Base-by-base conservation (phyloP, 1,140 invertebrate species). In the Nebria ingens region DNA sequence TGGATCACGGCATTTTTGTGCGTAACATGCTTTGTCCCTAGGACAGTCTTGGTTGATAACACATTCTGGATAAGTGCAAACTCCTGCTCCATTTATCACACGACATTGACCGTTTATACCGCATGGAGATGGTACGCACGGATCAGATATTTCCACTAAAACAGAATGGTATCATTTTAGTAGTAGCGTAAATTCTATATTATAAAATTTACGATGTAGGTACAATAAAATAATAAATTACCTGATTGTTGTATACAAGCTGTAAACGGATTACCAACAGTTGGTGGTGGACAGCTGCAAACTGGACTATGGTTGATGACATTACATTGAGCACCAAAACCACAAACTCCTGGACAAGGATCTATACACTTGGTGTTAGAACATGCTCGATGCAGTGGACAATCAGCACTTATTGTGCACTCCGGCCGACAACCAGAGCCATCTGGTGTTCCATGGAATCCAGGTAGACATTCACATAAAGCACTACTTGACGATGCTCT, bases 41-140 rank as follows among this genome's bases (percentile, higher is more conserved):
- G 87, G 77, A 73, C 91, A 93, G 59, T 91, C 88, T 45, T 85
- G 82, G 64, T 91, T 90, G 22, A 88, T 86, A 9, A 91, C 73
- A 71, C 90, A 92, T 70, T 92, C 89, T 0, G 89, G 86, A 71
- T 93, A 93, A 3, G 77, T 78, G 65, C 90, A 92, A 25, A 78
- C 74, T 1, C 89, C 86, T 3, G 76, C 71, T 19, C 78, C 81
- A 59, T 84, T 82, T 12, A 80, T 72, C 0, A 89, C 82, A 40
- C 80, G 76, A 64, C 91, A 93, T 58, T 87, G 83, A 2, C 89
- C 90, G 61, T 89, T 89, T 19, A 78, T 77, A 49, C 81, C 80
- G 63, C 89, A 92, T 1, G 87, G 88, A 19, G 84, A 88, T 19
- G 87, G 87, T 65, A 84, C 82, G 68, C 90, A 93, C 1, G 85